These are phyloP conservation scores for Limnephilus lunatus DNA, from an alignment of 2,888 invertebrate genomes.

Conservation along the genomic window DNA sequence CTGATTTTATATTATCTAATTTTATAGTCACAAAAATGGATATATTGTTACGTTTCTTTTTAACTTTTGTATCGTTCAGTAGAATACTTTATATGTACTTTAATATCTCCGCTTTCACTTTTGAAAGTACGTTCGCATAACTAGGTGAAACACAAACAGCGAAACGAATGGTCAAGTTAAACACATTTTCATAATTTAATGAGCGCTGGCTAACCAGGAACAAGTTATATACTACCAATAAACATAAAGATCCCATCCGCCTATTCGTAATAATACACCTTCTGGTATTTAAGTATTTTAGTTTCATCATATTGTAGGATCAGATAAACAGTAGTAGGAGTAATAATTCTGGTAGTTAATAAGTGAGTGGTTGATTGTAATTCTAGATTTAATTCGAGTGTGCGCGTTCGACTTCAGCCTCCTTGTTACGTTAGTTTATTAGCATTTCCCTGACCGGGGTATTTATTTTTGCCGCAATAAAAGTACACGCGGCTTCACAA, in stretches of 20 bases:
- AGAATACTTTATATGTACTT: neutral
- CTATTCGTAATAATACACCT: neutral
- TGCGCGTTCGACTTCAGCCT: neutral
- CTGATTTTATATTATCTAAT: no score
- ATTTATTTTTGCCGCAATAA: conserved; percentile 45
- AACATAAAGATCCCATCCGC: conserved; percentile 2
- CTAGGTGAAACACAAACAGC: conserved; percentile 2
- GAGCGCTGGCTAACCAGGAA: neutral
- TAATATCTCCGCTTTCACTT: neutral
- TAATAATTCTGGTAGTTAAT: conserved; percentile 17
- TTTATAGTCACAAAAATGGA: neutral
- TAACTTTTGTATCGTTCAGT: no score
- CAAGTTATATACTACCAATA: neutral
- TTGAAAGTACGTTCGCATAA: neutral
- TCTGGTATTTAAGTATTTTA: neutral
- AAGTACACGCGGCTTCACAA: conserved; percentile 20
- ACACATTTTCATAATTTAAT: neutral
- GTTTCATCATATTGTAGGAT: neutral
- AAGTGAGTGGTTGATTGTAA: conserved; percentile 10
- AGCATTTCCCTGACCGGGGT: conserved; percentile 28
- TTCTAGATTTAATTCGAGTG: neutral
- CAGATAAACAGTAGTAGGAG: neutral
- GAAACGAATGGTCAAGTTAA: neutral
- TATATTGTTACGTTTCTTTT: neutral
- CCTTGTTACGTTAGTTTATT: conserved; percentile 40